phyloP scores from a whole-genome alignment of 2,888 invertebrate species.

The Drosophila kanekoi region DNA sequence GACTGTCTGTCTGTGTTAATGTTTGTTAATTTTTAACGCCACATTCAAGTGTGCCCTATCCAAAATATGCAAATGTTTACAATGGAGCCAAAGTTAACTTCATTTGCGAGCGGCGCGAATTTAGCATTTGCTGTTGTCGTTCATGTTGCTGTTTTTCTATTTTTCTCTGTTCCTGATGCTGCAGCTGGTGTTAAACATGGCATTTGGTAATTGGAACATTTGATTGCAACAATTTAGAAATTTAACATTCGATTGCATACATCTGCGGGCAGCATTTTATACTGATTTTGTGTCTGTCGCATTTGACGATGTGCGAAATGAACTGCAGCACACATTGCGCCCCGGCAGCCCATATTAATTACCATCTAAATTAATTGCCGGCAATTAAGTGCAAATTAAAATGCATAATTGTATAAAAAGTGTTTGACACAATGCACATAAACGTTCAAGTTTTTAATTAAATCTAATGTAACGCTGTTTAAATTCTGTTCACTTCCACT shows the following conservation, averaged over 20 bases:
- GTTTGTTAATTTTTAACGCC: conserved; percentile 66
- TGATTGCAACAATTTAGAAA: conserved; percentile 52
- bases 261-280: conserved; percentile 31
- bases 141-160: conserved; percentile 9
- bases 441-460: conserved; percentile 18
- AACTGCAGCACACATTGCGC: background rate
- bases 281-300: conserved; percentile 15
- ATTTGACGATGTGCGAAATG: conserved; percentile 31
- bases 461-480: conserved; percentile 18
- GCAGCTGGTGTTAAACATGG: conserved; percentile 33
- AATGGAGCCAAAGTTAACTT: conserved; percentile 41
- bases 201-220: conserved; percentile 39
- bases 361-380: conserved; percentile 62
- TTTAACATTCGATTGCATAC: conserved; percentile 45
- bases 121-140: conserved; percentile 12
- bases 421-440: conserved; percentile 1
- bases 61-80: conserved; percentile 51
- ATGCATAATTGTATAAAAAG: conserved; percentile 31
- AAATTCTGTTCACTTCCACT: too few species aligned
- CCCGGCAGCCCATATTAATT: conserved; percentile 50
- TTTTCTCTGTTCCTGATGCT: background rate
- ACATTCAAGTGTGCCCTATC: conserved; percentile 32
- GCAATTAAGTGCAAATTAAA: conserved; percentile 60
- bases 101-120: conserved; percentile 32
- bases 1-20: conserved; percentile 54